These are phyloP conservation scores for Trissolcus japonicus DNA, from an alignment of 2,888 invertebrate genomes.

Conservation along the genomic window DNA sequence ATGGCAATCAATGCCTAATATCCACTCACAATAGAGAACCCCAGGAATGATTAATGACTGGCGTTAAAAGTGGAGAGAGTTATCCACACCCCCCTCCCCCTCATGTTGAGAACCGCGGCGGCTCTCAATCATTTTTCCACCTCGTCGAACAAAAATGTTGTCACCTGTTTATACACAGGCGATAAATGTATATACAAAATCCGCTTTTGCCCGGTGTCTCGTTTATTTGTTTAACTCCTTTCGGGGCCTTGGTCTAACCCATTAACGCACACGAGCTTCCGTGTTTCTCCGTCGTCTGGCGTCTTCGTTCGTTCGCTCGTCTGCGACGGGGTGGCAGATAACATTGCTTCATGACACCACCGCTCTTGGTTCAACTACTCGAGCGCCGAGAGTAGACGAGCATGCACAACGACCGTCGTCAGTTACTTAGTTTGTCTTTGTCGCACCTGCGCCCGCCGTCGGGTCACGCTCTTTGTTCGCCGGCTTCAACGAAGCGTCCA, in stretches of 20 bases:
- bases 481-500: conserved; percentile 69
- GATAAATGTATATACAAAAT: conserved; percentile 31
- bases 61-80: background rate
- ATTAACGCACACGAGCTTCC: conserved; percentile 68
- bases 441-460: conserved; percentile 5
- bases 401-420: conserved; percentile 52
- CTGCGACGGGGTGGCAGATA: conserved; percentile 70
- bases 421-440: conserved; percentile 23
- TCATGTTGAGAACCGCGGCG: background rate
- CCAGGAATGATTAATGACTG: conserved; percentile 19
- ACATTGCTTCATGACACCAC: conserved; percentile 60
- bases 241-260: conserved; percentile 71
- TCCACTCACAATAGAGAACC: conserved; percentile 14
- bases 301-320: conserved; percentile 62
- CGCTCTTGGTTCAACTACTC: conserved; percentile 71
- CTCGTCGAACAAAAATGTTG: conserved; percentile 6
- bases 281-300: conserved; percentile 50
- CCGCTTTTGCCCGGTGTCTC: conserved; percentile 8
- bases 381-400: conserved; percentile 65
- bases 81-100: conserved; percentile 1
- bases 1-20: background rate
- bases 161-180: conserved; percentile 10
- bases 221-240: conserved; percentile 49
- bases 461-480: conserved; percentile 13
- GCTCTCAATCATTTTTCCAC: conserved; percentile 37